Evolutionary conservation across 2,113 vertebrate genomes (phyloP), one percentile per base, ranked within the genome.

Genomic region (Vimba vimba): DNA sequence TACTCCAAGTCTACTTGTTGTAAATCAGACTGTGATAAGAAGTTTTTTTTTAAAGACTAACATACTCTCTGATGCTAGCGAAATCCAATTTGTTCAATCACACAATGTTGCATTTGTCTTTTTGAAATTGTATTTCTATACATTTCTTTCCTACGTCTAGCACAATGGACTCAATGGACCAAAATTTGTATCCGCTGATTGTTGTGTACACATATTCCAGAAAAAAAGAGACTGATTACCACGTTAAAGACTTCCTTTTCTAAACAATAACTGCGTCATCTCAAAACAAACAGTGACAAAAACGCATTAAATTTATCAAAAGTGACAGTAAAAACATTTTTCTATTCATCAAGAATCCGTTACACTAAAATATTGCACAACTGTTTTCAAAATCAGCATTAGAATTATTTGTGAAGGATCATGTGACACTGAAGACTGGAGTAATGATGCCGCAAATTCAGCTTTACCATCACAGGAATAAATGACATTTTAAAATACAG

Each of bases 51-150:
- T 39, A 23, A 36, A 69, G 64, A 10, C 33, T 39, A 39, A 2
- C 19, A 39, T 55, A 19, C 15, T 55, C 6, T 27, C 2, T 55
- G 17, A 77, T 77, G 27, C 17, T 57, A 6, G 9, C 17, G n/a
- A 79, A 60, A 79, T 60, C 55, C 33, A 43, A 7, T 36, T 36
- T 59, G 33, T 86, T 91, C 86, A 73, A 81, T 66, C 60, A 90
- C 89, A 86, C 86, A 91, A 87, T 85, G 87, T 91, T 87, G 59
- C 85, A 30, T 68, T 78, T 89, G 87, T 89, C 90, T 92, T 88
- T 86, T 66, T 87, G 62, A 89, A 91, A 93, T 93, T 90, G 89
- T 93, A 91, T 91, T 86, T 4, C 59, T 62, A 87, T 83, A 69
- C 57, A 74, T 91, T 90, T 88, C 85, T 79, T 76, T 27, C 43